A percentile compares a stretch with the other conserved stretches of the same genome.
Evolutionary conservation across 30 jellyfish, hydroid and myxozoan genomes (phyloP).

Genomic region (Phacellophora camtschatica): DNA sequence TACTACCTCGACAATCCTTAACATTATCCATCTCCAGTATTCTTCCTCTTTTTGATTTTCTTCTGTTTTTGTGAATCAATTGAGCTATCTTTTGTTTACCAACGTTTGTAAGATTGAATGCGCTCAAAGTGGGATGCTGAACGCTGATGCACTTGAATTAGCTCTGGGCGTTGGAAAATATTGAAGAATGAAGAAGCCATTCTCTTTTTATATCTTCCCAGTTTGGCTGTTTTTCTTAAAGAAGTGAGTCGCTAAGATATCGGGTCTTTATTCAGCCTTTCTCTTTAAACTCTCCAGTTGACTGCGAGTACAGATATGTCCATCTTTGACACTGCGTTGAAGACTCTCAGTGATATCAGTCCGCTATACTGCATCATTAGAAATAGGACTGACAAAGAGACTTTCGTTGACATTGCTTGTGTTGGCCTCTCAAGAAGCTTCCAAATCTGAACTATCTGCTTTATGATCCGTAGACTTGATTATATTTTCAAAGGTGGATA

Average conservation of each 20-base stretch:
- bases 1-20: conserved; percentile 27
- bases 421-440: neutral
- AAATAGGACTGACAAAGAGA: neutral
- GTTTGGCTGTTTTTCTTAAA: neutral
- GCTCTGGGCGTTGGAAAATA: conserved; percentile 14
- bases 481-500: neutral
- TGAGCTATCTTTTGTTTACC: conserved; percentile 11
- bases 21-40: conserved; percentile 29
- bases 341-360: neutral
- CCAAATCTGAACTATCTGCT: neutral
- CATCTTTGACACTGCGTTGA: conserved; percentile 6
- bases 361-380: conserved; percentile 1
- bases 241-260: conserved; percentile 27
- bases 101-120: conserved; percentile 1
- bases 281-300: conserved; percentile 14
- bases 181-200: conserved; percentile 40
- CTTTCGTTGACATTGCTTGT: neutral
- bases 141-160: conserved; percentile 22
- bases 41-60: conserved; percentile 29
- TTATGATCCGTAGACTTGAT: neutral
- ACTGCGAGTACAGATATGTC: conserved; percentile 12
- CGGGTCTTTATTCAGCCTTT: conserved; percentile 1
- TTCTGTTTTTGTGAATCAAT: conserved; percentile 21
- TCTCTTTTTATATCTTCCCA: conserved; percentile 18
- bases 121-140: conserved; percentile 9